Base-by-base conservation (phyloP, 2,888 invertebrate species). In the Isotomurus palustris region DNA sequence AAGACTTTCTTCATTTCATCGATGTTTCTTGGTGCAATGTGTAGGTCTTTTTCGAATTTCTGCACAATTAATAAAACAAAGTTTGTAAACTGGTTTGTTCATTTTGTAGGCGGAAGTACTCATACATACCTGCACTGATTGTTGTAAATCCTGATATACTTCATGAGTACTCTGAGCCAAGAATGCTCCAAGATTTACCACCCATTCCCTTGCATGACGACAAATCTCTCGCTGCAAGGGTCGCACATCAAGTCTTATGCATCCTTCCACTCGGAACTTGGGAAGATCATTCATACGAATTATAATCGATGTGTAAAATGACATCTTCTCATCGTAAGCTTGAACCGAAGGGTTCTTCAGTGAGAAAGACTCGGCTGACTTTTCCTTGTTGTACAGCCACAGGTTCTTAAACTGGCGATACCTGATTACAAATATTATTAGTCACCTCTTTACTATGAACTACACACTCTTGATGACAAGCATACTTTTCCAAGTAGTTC, bases 1-100 rank as follows among this genome's bases (percentile, higher is more conserved):
- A 93, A 86, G 2, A 93, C 87, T 58, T 83, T 77, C 75, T 91
- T 92, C 73, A 93, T 88, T 71, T 87, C 84, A 53, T 87, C 87
- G 41, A 92, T 75, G 4, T 86, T 86, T 70, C 83, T 85, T 29
- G 92, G 88, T 52, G 85, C 84, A 74, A 84, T 81, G 69, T 89
- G 85, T 28, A 92, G 80, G 52, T 87, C 84, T 55, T 76, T 73
- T 40, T 83, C 82, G 44, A 84, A 81, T 19, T 76, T 74, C 78
- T 83, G 72, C 14, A 60, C 67, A n/a, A n/a, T 38, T 21, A 6
- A 24, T 36, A n/a, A n/a, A n/a, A n/a, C n/a, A n/a, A n/a, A n/a
- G n/a, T n/a, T n/a, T n/a, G n/a, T n/a, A n/a, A n/a, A n/a, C n/a
- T n/a, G n/a, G n/a, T n/a, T n/a, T n/a, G n/a, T n/a, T n/a, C n/a